phyloP scores from a whole-genome alignment of 2,113 vertebrate species.

The Dolichallabes microphthalmus region DNA sequence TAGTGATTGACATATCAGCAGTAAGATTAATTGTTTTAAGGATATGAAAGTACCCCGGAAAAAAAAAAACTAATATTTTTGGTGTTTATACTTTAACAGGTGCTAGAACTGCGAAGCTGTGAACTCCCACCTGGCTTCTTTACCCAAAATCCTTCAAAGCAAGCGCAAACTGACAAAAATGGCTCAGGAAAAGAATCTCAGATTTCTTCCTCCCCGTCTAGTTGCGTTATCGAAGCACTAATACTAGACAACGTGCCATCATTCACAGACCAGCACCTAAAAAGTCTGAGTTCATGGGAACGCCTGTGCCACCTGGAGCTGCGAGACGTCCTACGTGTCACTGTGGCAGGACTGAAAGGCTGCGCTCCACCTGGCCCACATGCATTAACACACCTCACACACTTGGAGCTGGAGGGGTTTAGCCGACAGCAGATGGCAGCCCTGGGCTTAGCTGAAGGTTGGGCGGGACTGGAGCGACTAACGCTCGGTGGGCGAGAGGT shows the following conservation, averaged over 20 bases:
- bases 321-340: slow-evolving; percentile 70
- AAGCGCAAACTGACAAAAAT: slow-evolving; percentile 53
- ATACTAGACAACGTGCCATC: slow-evolving; percentile 74
- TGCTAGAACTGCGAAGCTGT: slow-evolving; percentile 71
- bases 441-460: slow-evolving; percentile 71
- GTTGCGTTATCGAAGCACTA: slow-evolving; percentile 64
- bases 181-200: slow-evolving; percentile 41
- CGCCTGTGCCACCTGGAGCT: slow-evolving; percentile 66
- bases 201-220: slow-evolving; percentile 2
- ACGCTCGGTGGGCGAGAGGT: slow-evolving; percentile 74
- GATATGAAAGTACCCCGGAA: background rate
- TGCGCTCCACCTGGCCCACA: slow-evolving; percentile 63
- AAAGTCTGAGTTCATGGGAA: slow-evolving; percentile 69
- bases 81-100: slow-evolving; percentile 51
- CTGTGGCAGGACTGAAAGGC: slow-evolving; percentile 67
- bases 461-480: slow-evolving; percentile 71
- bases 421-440: slow-evolving; percentile 71
- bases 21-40: background rate
- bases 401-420: slow-evolving; percentile 69
- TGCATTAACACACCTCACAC: slow-evolving; percentile 67
- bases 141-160: slow-evolving; percentile 54
- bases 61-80: background rate
- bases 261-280: slow-evolving; percentile 75
- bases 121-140: slow-evolving; percentile 72
- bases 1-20: background rate